Conservation (phyloP, 2,113 vertebrate species). For the Alouatta palliata region DNA sequence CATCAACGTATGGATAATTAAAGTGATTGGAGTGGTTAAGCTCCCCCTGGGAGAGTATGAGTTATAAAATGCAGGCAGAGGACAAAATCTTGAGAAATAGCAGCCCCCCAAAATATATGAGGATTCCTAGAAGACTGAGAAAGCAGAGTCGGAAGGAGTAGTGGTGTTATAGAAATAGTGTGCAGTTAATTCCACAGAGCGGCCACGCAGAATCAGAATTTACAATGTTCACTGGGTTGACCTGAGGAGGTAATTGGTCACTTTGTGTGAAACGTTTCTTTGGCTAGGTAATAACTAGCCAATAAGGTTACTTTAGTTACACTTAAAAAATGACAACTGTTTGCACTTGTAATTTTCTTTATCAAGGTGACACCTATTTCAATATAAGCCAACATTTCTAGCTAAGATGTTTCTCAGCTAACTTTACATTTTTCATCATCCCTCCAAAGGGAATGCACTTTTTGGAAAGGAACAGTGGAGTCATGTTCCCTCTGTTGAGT, state of each 20-base stretch:
- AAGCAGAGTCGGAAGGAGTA: background rate
- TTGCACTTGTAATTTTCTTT: background rate
- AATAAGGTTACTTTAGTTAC: background rate
- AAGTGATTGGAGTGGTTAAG: background rate
- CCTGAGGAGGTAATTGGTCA: background rate
- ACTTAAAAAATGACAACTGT: background rate
- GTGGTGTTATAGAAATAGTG: background rate
- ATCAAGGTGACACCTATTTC: background rate
- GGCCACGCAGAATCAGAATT: background rate
- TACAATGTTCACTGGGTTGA: background rate
- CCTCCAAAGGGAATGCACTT: background rate
- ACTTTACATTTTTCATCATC: background rate
- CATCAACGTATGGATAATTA: background rate
- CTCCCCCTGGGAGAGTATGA: background rate
- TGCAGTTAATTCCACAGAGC: background rate
- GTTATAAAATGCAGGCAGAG: background rate
- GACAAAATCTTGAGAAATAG: background rate
- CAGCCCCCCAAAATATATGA: background rate
- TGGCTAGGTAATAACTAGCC: background rate
- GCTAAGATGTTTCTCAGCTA: background rate
- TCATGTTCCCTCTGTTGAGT: background rate
- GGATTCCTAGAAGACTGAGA: background rate
- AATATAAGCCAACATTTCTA: conserved; percentile 1
- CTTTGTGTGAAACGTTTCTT: background rate
- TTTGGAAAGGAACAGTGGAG: background rate